Base-by-base conservation (phyloP, 2,888 invertebrate genomes). In the Gisinianus flammeolus region DNA sequence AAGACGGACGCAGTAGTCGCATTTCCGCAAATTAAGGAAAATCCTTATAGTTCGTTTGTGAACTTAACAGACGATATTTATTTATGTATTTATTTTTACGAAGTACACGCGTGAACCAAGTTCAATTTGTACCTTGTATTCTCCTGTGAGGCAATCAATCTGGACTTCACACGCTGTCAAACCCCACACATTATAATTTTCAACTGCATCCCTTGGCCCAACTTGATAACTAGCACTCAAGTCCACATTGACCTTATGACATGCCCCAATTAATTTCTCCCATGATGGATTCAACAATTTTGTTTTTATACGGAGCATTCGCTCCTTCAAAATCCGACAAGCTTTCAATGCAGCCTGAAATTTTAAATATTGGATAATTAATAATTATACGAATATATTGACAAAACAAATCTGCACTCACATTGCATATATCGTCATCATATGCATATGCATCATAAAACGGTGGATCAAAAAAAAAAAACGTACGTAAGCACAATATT, bases 91-190 rank as follows among this genome's bases (percentile, higher is more conserved):
- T 44, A 16, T 2, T n/a, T 19, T 44, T 44, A 16, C 44, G 19
- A 44, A 44, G 44, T 44, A 44, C 44, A 44, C 35, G 12, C 35
- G 12, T 8, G 35, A 35, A 35, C 12, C 19, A 44, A 16, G 44
- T 6, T 44, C 44, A 35, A 35, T 35, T 44, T 19, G 19, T n/a
- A 76, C 70, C 24, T 76, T 76, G 62, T 67, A 78, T 52, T 78
- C 78, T 56, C 78, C 78, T 24, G 78, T 78, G 0, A 78, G 33
- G 16, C 72, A 66, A 86, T 95, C 95, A 0, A 94, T 86, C 87
- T 94, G 93, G 8, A 87, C 87, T 83, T 88, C 88, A 2, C 86
- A 81, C 10, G 85, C 85, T 0, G 86, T 86, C 16, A 85, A 86
- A 2, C 86, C 87, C 85, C 87, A 87, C 22, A 87, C 85, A 80